Percentiles rank a stretch among this genome's conserved stretches.
These are phyloP conservation scores for Pristionchus entomophagus DNA, from an alignment of 2,888 invertebrate species.

Conservation along the genomic window DNA sequence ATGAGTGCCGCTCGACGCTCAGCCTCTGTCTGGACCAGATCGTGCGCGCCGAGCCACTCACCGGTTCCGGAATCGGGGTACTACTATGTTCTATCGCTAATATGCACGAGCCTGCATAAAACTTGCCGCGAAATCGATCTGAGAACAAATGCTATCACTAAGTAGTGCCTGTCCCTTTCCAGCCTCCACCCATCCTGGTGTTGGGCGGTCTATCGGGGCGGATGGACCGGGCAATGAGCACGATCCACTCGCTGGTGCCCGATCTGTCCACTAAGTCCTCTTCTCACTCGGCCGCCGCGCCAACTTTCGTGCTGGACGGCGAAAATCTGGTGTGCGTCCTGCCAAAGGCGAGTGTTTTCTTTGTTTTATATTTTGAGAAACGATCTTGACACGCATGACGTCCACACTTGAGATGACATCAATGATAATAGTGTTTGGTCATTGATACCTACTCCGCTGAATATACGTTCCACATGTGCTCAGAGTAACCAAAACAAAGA, in stretches of 20 bases:
- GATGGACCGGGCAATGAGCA: neutral
- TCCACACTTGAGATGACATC: neutral
- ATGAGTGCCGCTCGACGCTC: neutral
- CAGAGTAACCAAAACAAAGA: no score
- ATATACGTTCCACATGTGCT: no score
- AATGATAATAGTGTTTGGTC: no score
- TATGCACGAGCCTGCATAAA: no score
- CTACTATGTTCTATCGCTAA: no score
- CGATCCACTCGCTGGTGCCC: neutral
- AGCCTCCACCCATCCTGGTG: neutral
- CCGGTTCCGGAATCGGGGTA: neutral
- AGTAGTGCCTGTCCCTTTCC: neutral
- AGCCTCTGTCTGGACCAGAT: neutral
- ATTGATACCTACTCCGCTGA: no score
- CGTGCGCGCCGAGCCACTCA: neutral
- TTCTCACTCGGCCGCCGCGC: neutral
- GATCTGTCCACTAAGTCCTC: neutral
- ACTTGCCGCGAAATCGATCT: no score
- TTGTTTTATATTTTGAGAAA: neutral
- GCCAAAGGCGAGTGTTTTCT: neutral
- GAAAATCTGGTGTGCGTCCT: neutral
- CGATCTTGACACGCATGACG: neutral
- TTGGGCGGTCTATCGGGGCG: neutral
- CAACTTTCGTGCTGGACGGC: neutral
- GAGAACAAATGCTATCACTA: no score